Evolutionary conservation across 2,888 invertebrate genomes (phyloP), one percentile per base, ranked within the genome.

Genomic region (Orthonychiurus folsomi): DNA sequence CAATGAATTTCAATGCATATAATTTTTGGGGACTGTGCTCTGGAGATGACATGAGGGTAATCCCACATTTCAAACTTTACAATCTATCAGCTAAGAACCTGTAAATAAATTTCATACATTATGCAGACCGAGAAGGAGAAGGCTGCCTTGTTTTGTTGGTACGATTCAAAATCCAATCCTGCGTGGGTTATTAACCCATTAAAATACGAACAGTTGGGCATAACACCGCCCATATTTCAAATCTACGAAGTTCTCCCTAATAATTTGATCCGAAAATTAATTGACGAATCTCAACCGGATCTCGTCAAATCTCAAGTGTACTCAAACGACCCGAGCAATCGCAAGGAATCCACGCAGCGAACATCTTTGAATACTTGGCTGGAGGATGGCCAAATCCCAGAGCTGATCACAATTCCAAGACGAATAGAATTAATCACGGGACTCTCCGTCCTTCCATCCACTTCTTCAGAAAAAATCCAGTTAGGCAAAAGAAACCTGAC

Each of bases 101-200:
- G 15, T n/a, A 20, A 57, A 25, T 28, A 28, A 24, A 18, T 23
- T 63, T 37, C 37, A 37, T 37, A n/a, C n/a, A n/a, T n/a, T n/a
- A n/a, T n/a, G 5, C 37, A 66, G 61, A 21, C 59, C 1, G 63
- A 62, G 37, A 53, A 50, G 37, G 56, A 53, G 2, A 62, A 63
- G 50, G 61, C 63, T 26, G 65, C 57, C 18, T 56, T 69, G 5
- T 58, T 56, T n/a, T 69, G 69, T 47, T 65, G 65, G 63, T 58
- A 61, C 1, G 69, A 69, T 37, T 57, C 47, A 1, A 50, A 20
- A n/a, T 56, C 58, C 53, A 53, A 65, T 60, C 63, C 63, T 18
- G 61, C 60, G 26, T 69, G 62, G 63, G 54, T 5, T 21, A 63
- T 69, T 2, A 62, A 60, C 26, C 69, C 69, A 1, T 59, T 69